phyloP scores from a whole-genome alignment of 2,113 vertebrate species.

The Malurus melanocephalus region DNA sequence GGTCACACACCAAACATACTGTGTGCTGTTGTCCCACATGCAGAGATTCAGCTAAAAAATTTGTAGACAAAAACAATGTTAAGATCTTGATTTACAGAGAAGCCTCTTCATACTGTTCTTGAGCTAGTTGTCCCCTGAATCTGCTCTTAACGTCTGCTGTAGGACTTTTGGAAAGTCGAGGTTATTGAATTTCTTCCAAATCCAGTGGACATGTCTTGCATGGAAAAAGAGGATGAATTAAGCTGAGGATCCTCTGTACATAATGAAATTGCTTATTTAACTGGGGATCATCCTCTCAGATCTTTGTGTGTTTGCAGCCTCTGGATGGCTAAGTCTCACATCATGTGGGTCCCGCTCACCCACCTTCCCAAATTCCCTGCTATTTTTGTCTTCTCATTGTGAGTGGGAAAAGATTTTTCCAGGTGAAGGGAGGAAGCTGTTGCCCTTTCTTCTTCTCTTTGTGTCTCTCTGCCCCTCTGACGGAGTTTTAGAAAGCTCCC shows the following conservation, averaged over 20 bases:
- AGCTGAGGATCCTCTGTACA: background rate
- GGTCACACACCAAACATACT: background rate
- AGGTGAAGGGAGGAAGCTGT: background rate
- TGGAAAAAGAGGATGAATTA: background rate
- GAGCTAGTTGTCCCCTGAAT: background rate
- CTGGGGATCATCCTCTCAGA: background rate
- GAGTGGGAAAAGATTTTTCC: background rate
- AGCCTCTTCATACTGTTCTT: background rate
- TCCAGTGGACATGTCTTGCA: background rate
- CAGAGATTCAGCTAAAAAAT: background rate
- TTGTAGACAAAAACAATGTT: background rate
- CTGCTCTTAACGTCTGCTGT: background rate
- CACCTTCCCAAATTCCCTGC: background rate
- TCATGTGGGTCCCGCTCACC: background rate
- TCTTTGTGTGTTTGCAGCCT: background rate
- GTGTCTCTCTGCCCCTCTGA: background rate
- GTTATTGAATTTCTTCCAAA: constrained; percentile 4
- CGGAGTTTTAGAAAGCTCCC: background rate
- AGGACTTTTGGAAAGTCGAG: background rate
- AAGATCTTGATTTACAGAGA: background rate
- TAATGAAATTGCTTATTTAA: background rate
- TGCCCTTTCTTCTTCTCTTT: background rate
- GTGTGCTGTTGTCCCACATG: fast-evolving
- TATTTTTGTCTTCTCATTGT: background rate
- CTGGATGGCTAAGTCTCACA: background rate